A percentile compares a stretch with the other conserved stretches of the same genome.
phyloP scores from a whole-genome alignment of 2,888 invertebrate genomes.

The Germaria angustata region DNA sequence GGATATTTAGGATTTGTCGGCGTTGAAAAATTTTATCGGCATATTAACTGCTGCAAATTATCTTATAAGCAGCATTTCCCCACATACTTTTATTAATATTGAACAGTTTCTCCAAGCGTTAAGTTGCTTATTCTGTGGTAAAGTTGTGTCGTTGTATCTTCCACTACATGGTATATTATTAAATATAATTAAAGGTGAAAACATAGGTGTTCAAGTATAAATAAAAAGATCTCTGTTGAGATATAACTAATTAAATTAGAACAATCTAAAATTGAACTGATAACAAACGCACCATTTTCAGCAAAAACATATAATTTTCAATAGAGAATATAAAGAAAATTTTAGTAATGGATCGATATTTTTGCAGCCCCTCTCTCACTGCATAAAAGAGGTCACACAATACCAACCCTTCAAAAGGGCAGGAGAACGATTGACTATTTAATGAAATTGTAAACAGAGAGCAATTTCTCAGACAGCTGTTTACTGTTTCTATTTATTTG shows the following conservation, averaged over 20 bases:
- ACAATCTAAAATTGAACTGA: neutral
- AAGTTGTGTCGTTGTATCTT: constrained; percentile 32
- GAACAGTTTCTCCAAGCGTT: constrained; percentile 45
- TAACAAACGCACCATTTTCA: neutral
- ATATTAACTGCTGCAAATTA: too few species aligned
- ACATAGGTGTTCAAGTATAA: neutral
- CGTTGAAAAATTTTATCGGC: too few species aligned
- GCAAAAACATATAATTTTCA: neutral
- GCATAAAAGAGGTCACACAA: constrained; percentile 6
- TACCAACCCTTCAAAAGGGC: constrained; percentile 34
- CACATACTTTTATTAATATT: constrained; percentile 22
- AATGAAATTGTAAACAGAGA: constrained; percentile 57
- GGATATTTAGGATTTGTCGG: too few species aligned
- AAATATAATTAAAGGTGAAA: constrained; percentile 22
- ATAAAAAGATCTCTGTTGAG: neutral
- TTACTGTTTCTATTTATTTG: constrained; percentile 56
- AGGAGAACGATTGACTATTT: neutral
- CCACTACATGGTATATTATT: neutral
- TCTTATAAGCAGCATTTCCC: too few species aligned
- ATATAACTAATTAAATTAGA: neutral
- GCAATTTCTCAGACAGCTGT: constrained; percentile 48
- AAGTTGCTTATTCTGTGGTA: too few species aligned
- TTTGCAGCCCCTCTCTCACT: constrained; percentile 44
- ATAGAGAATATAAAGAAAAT: constrained; percentile 1
- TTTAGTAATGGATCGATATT: constrained; percentile 59